Base-by-base conservation (phyloP, 1,140 invertebrate species). In the Teleopsis dalmanni region DNA sequence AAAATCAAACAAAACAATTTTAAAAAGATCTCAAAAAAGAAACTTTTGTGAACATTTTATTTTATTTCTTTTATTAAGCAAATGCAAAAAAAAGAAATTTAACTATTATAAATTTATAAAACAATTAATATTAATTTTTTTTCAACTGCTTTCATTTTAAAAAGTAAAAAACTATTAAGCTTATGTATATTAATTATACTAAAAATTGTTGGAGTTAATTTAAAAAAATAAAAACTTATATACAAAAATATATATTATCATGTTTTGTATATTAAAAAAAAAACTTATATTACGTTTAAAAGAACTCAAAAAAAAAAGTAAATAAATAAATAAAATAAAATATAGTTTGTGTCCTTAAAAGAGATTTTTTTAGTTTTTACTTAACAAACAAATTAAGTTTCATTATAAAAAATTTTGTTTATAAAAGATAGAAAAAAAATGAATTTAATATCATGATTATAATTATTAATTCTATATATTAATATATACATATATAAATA, bases 1-100 rank as follows among this genome's bases (percentile, higher is more conserved):
- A n/a, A n/a, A n/a, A n/a, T n/a, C n/a, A 38, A 5, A 6, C 21
- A 46, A 46, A 46, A 34, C 31, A 47, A 47, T 21, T 35, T 21
- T 34, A 35, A 16, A 47, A 47, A 35, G 34, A 47, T 35, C 44
- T 35, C 44, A 47, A 35, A 4, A 34, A 13, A 13, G 31, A 26
- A 34, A 35, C 44, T 47, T 47, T 47, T 47, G 31, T 47, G 44
- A 35, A 47, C 31, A 34, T 34, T 47, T 47, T 47, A 35, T 35
- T 47, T 38, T 18, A 38, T 21, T 21, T 38, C 14, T 18, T 4
- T 21, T 18, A 36, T 18, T 36, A 10, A 18, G 3, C 19, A 18
- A 38, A 38, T 38, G 14, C 3, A 34, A 34, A 34, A 34, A 31
- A 31, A 31, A 31, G 13, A 7, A 31, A 34, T n/a, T 16, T n/a